Conservation (phyloP, 1,140 invertebrate genomes). For the Drosophila murphyi region DNA sequence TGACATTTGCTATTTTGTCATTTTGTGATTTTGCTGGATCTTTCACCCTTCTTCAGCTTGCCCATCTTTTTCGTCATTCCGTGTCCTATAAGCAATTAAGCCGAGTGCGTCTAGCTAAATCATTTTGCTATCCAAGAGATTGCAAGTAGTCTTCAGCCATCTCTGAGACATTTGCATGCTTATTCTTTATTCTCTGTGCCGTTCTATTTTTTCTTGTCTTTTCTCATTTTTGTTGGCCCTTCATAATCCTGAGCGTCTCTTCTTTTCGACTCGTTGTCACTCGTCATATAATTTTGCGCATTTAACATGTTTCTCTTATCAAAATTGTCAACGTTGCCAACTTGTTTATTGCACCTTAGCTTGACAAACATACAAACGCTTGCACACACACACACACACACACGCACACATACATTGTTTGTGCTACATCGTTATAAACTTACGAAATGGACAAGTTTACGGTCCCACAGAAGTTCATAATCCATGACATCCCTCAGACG, state of each 20-base stretch:
- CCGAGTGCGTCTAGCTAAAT: conserved; percentile 52
- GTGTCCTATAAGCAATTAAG: conserved; percentile 57
- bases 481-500: not conserved
- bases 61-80: not conserved
- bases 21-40: not conserved
- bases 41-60: not conserved
- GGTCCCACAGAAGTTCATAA: not conserved
- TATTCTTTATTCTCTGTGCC: conserved; percentile 69
- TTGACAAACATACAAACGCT: not conserved
- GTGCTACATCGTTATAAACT: not conserved
- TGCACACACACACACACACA: not conserved
- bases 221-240: conserved; percentile 15
- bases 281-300: conserved; percentile 67
- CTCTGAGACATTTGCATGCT: conserved; percentile 59
- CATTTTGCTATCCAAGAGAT: conserved; percentile 58
- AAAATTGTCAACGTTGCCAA: conserved; percentile 74
- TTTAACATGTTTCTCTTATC: conserved; percentile 75
- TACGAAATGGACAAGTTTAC: not conserved
- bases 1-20: conserved; percentile 1
- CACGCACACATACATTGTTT: not conserved
- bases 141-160: conserved; percentile 4
- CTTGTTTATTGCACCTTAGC: conserved; percentile 72
- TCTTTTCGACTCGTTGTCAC: conserved; percentile 23
- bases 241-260: conserved; percentile 30
- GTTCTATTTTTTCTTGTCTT: not conserved